phyloP scores from a whole-genome alignment of 2,797 vertebrate genomes.

The Thalassophryne amazonica region DNA sequence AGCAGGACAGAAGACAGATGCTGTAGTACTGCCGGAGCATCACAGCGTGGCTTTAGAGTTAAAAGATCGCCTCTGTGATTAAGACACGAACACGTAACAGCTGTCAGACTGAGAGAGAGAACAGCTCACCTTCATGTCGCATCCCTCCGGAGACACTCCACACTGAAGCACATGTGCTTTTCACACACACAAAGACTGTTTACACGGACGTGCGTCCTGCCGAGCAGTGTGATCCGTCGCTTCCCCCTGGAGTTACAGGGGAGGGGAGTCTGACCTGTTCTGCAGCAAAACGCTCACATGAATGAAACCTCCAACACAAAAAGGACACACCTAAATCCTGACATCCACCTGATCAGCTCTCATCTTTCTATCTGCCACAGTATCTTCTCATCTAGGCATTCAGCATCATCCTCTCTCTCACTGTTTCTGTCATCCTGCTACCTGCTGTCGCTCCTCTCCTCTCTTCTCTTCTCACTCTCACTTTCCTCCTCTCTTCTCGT shows the following conservation, averaged over 20 bases:
- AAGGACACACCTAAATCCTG: slow-evolving; percentile 26
- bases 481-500: slow-evolving; percentile 45
- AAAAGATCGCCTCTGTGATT: too few relatives aligned
- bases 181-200: slow-evolving; percentile 7
- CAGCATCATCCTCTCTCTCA: slow-evolving; percentile 2
- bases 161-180: slow-evolving; percentile 40
- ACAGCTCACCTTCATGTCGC: slow-evolving; percentile 70
- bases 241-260: slow-evolving; percentile 29
- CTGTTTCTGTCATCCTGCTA: slow-evolving; percentile 5
- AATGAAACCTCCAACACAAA: slow-evolving; percentile 41
- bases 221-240: slow-evolving; percentile 23
- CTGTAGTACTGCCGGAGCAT: background rate
- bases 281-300: slow-evolving; percentile 29
- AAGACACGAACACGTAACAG: background rate
- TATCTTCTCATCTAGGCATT: slow-evolving; percentile 17
- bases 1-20: background rate
- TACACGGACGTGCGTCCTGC: slow-evolving; percentile 2
- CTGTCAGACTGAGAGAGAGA: background rate
- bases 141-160: slow-evolving; percentile 36
- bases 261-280: slow-evolving; percentile 22
- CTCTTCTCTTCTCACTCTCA: slow-evolving; percentile 27
- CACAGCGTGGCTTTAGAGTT: background rate
- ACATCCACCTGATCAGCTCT: slow-evolving; percentile 8
- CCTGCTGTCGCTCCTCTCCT: slow-evolving; percentile 9
- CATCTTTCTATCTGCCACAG: slow-evolving; percentile 11